Conservation (phyloP, 2,113 vertebrate genomes). For the Calonectris borealis region DNA sequence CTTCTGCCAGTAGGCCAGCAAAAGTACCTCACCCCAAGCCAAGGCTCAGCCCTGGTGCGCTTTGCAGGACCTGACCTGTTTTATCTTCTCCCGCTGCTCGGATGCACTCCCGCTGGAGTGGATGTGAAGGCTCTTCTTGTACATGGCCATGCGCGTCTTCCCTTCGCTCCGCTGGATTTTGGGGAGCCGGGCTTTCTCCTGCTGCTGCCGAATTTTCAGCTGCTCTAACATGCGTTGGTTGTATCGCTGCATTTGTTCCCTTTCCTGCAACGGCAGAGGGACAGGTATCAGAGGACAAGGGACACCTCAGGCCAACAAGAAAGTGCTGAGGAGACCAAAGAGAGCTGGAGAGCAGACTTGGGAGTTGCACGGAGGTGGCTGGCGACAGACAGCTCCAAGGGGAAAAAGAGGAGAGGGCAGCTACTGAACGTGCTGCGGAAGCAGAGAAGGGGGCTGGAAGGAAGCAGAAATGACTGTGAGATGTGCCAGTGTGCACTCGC, state of each 20-base stretch:
- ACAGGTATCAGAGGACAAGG: neutral
- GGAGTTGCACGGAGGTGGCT: neutral
- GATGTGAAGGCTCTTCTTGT: slow-evolving; percentile 97
- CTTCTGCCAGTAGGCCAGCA: neutral
- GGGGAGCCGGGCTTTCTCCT: slow-evolving; percentile 88
- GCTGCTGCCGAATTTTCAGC: slow-evolving; percentile 85
- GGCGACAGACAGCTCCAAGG: neutral
- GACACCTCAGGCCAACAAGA: neutral
- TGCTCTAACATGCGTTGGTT: slow-evolving; percentile 95
- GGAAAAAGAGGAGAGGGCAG: neutral
- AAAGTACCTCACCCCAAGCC: neutral
- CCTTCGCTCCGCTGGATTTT: slow-evolving; percentile 93
- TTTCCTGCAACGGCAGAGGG: slow-evolving; percentile 75
- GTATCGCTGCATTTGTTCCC: slow-evolving; percentile 96
- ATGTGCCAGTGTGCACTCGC: neutral
- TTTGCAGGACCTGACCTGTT: slow-evolving; percentile 79
- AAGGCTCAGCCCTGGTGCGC: neutral
- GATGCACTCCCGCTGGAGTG: slow-evolving; percentile 78
- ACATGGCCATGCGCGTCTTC: slow-evolving; percentile 96
- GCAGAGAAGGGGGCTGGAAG: neutral
- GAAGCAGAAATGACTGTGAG: neutral
- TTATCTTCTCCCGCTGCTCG: slow-evolving; percentile 90
- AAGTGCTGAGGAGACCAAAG: neutral
- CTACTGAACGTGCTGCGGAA: neutral
- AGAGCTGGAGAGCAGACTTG: neutral